phyloP scores from a whole-genome alignment of 2,888 invertebrate species.

The Marasmarcha lunaedactyla region DNA sequence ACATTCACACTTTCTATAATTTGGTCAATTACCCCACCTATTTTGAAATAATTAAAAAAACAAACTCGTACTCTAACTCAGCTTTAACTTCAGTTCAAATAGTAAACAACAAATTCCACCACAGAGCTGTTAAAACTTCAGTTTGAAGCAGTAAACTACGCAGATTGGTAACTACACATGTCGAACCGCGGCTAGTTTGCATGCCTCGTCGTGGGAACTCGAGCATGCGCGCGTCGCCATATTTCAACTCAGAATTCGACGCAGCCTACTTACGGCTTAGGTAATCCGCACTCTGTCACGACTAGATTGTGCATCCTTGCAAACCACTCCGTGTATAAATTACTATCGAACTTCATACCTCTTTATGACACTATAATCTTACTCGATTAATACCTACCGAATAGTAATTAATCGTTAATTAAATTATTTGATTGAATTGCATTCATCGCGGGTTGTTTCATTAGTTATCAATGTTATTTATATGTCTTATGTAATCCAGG shows the following conservation, averaged over 20 bases:
- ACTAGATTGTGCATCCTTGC: conserved; percentile 58
- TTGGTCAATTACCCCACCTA: no score
- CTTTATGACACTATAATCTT: neutral
- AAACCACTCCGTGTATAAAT: conserved; percentile 8
- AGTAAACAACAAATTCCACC: no score
- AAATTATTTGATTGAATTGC: conserved; percentile 25
- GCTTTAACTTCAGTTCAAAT: no score
- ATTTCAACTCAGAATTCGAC: conserved; percentile 51
- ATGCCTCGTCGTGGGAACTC: conserved; percentile 43
- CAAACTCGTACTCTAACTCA: no score
- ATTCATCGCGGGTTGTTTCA: conserved; percentile 33
- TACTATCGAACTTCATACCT: conserved; percentile 19
- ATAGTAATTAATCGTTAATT: conserved; percentile 22
- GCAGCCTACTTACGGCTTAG: conserved; percentile 31
- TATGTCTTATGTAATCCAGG: no score
- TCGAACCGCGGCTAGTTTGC: no score
- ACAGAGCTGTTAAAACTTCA: no score
- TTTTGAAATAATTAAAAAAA: no score
- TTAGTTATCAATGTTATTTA: no score
- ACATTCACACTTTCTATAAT: no score
- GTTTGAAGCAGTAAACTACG: no score
- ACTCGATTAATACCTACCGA: neutral
- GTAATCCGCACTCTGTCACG: conserved; percentile 41
- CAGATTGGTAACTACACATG: no score
- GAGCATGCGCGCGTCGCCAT: conserved; percentile 32